Conservation (phyloP, 2,113 vertebrate species). For the Pimephales promelas region DNA sequence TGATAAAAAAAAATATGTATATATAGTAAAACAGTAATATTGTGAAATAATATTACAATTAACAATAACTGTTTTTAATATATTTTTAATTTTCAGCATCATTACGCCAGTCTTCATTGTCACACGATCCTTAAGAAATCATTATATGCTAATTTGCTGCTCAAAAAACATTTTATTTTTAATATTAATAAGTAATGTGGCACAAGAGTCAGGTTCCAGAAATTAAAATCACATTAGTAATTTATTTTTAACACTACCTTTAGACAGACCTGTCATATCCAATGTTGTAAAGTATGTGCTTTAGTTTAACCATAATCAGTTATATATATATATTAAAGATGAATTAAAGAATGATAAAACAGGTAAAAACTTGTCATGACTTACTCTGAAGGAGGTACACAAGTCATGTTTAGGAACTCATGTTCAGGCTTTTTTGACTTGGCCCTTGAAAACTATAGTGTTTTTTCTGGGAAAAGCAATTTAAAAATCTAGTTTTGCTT, state of each 20-base stretch:
- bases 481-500: no score
- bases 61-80: no score
- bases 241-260: neutral
- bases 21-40: neutral
- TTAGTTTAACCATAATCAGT: neutral
- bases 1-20: no score
- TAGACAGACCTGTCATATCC: slow-evolving; percentile 3
- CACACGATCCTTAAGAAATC: neutral
- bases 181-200: no score
- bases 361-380: neutral
- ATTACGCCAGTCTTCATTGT: no score
- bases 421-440: no score
- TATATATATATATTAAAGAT: no score
- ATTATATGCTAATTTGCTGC: neutral
- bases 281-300: neutral
- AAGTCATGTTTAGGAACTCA: neutral
- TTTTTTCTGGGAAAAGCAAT: no score
- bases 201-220: no score
- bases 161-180: neutral
- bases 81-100: neutral
- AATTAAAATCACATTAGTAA: no score
- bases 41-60: neutral
- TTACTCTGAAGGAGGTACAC: neutral
- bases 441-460: no score
- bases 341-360: no score